Conservation (phyloP, 2,888 invertebrate species). For the Ochlodes sylvanus region DNA sequence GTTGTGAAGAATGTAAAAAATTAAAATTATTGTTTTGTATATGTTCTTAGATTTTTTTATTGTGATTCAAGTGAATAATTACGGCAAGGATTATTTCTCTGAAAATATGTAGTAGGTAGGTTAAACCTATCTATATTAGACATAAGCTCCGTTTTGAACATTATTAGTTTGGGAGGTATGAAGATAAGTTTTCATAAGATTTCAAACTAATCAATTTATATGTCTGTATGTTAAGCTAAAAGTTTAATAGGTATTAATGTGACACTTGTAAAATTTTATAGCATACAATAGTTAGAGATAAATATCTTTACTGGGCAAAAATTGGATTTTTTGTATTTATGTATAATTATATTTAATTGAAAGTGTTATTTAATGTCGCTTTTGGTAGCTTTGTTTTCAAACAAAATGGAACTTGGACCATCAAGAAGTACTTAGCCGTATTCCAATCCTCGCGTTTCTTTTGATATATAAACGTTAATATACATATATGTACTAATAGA, state of each 20-base stretch:
- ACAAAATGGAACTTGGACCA: background rate
- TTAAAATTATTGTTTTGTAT: too few relatives aligned
- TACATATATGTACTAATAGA: too few relatives aligned
- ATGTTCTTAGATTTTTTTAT: too few relatives aligned
- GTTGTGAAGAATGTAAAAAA: too few relatives aligned
- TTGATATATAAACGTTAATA: background rate
- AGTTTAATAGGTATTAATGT: background rate
- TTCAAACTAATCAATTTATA: background rate
- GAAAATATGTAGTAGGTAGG: background rate
- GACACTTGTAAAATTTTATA: slow-evolving; percentile 1
- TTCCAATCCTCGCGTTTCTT: background rate
- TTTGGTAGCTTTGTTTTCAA: slow-evolving; percentile 5
- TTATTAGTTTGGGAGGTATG: background rate
- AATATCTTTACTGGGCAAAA: background rate
- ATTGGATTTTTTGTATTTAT: background rate
- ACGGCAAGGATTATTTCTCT: background rate
- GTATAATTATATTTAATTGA: background rate
- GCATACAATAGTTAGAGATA: background rate
- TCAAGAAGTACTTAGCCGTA: background rate
- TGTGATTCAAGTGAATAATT: too few relatives aligned
- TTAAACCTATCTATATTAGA: slow-evolving; percentile 22
- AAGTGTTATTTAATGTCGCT: slow-evolving; percentile 7
- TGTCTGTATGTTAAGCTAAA: background rate
- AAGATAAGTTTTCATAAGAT: too few relatives aligned
- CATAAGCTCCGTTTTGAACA: slow-evolving; percentile 7